Conservation (phyloP, 2,888 invertebrate species). For the Panzeria rudis region DNA sequence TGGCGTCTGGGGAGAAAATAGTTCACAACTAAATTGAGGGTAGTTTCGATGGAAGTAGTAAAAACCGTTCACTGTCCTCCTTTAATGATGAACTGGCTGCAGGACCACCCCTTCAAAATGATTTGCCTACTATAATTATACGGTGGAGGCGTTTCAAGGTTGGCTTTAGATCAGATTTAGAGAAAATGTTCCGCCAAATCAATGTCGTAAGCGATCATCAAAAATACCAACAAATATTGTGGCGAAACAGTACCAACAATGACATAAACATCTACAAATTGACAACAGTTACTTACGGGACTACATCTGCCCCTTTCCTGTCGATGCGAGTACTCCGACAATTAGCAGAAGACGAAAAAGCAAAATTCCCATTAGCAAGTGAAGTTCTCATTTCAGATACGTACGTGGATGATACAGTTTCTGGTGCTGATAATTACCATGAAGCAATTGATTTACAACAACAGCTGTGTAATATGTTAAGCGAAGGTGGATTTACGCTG, state of each 20-base stretch:
- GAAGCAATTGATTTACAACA: too few species aligned
- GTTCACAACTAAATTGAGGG: constrained; percentile 52
- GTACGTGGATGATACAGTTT: constrained; percentile 53
- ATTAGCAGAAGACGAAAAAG: constrained; percentile 52
- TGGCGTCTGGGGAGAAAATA: constrained; percentile 46
- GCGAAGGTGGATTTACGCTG: too few species aligned
- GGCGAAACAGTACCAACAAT: too few species aligned
- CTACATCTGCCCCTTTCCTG: too few species aligned
- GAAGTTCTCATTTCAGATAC: constrained; percentile 46
- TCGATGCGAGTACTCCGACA: too few species aligned
- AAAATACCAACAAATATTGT: constrained; percentile 60
- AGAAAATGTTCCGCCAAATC: constrained; percentile 70
- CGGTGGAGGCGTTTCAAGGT: too few species aligned
- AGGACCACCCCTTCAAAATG: constrained; percentile 66
- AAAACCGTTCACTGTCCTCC: background rate
- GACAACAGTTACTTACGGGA: too few species aligned
- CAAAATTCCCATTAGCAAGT: constrained; percentile 40
- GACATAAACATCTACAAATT: too few species aligned
- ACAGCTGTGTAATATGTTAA: too few species aligned
- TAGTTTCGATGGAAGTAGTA: constrained; percentile 62
- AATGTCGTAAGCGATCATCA: constrained; percentile 31
- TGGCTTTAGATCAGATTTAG: constrained; percentile 64
- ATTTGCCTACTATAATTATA: too few species aligned
- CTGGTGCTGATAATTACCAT: too few species aligned
- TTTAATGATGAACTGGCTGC: constrained; percentile 60